A percentile compares a stretch with the other conserved stretches of the same genome.
phyloP scores from a whole-genome alignment of 2,113 vertebrate species.

The Grallaria varia region DNA sequence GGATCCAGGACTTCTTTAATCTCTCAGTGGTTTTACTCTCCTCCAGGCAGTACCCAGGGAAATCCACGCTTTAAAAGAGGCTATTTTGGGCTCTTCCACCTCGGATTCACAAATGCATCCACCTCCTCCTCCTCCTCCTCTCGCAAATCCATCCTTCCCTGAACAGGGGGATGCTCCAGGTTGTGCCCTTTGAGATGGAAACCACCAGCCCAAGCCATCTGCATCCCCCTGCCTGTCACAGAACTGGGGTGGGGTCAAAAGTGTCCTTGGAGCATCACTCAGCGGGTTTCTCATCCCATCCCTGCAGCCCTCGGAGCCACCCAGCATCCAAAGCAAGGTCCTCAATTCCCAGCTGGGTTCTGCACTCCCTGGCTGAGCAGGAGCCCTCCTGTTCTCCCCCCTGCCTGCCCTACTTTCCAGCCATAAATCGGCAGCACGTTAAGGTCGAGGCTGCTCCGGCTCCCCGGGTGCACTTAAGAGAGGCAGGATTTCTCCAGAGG shows the following conservation, averaged over 20 bases:
- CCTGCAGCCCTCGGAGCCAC: not conserved
- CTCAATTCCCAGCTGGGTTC: not conserved
- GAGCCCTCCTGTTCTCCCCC: not conserved
- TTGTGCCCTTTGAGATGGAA: not conserved
- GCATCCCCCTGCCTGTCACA: not conserved
- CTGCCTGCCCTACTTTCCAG: not conserved
- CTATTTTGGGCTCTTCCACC: not conserved
- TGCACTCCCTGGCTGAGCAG: not conserved
- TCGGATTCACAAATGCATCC: not conserved
- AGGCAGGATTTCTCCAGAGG: not conserved
- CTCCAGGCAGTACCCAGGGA: not conserved
- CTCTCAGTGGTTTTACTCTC: not conserved
- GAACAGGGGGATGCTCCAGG: not conserved
- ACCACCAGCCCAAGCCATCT: not conserved
- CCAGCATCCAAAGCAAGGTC: slow-evolving; percentile 1
- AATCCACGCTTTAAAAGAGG: not conserved
- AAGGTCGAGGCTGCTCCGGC: not conserved
- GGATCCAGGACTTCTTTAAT: not conserved
- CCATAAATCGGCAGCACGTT: not conserved
- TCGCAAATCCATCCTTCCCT: not conserved
- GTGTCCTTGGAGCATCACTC: not conserved
- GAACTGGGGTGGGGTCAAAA: not conserved
- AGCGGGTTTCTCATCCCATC: not conserved
- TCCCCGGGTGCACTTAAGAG: not conserved
- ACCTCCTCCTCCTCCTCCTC: not conserved